Evolutionary conservation across 2,113 vertebrate species (phyloP).

Genomic region (Catharus bicknelli): DNA sequence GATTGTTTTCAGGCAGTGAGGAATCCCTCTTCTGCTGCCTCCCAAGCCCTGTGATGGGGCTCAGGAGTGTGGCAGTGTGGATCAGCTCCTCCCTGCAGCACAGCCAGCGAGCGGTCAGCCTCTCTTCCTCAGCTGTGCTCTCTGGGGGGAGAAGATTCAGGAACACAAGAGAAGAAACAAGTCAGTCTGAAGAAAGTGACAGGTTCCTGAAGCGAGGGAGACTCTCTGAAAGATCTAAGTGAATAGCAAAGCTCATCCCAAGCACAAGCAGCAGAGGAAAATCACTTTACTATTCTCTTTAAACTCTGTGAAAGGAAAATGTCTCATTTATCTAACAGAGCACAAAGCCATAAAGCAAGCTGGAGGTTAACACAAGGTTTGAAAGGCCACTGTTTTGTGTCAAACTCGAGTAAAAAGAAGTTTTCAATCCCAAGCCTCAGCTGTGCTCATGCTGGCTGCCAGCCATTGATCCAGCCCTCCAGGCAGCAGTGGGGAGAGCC

Average conservation of each 20-base stretch:
- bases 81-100: conserved; percentile 71
- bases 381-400: conserved; percentile 71
- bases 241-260: conserved; percentile 72
- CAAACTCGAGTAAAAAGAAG: conserved; percentile 41
- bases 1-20: conserved; percentile 38
- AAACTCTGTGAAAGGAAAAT: conserved; percentile 77
- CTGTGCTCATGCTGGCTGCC: background rate
- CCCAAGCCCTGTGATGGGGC: conserved; percentile 75
- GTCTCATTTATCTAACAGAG: conserved; percentile 74
- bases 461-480: background rate
- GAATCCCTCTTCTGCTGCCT: conserved; percentile 69
- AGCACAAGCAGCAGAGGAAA: conserved; percentile 67
- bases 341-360: conserved; percentile 74
- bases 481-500: conserved; percentile 9
- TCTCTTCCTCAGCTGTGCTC: conserved; percentile 45
- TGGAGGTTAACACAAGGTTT: conserved; percentile 76
- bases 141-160: conserved; percentile 46
- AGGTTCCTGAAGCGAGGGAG: conserved; percentile 48
- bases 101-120: conserved; percentile 42
- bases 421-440: conserved; percentile 23
- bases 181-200: conserved; percentile 70
- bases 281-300: conserved; percentile 80
- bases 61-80: conserved; percentile 70
- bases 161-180: conserved; percentile 62
- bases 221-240: conserved; percentile 71